Evolutionary conservation across 2,797 vertebrate genomes (phyloP).

Genomic region (Sphenopsis melanotis): DNA sequence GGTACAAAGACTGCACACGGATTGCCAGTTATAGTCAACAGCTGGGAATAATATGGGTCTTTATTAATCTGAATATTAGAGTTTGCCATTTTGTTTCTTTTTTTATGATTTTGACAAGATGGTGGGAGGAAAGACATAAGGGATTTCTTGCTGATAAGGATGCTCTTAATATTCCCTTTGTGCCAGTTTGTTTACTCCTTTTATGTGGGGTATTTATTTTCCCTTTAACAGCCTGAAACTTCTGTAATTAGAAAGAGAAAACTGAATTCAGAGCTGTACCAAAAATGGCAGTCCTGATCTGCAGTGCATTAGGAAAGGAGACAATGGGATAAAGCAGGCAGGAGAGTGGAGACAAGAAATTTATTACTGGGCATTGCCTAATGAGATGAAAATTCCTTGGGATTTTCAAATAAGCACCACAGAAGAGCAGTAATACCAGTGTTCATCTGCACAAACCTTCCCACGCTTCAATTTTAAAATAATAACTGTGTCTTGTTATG

Average conservation of each 20-base stretch:
- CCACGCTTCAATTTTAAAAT: conserved; percentile 38
- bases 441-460: conserved; percentile 20
- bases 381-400: conserved; percentile 23
- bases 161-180: background rate
- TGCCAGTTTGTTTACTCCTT: background rate
- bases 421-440: conserved; percentile 6
- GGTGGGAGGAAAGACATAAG: background rate
- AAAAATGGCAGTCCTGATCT: conserved; percentile 48
- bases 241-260: background rate
- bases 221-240: conserved; percentile 22
- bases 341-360: conserved; percentile 21
- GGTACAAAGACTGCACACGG: conserved; percentile 8
- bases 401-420: conserved; percentile 39
- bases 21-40: conserved; percentile 55
- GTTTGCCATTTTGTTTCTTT: conserved; percentile 54
- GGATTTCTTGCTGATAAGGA: background rate
- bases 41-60: conserved; percentile 35
- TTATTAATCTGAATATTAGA: conserved; percentile 50
- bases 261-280: conserved; percentile 33
- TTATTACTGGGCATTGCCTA: conserved; percentile 49
- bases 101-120: conserved; percentile 40
- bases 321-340: conserved; percentile 32
- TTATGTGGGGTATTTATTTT: background rate
- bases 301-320: conserved; percentile 14
- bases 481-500: conserved; percentile 31